These are phyloP conservation scores for Cuniculus paca DNA, from an alignment of 2,797 vertebrate species.

Conservation along the genomic window DNA sequence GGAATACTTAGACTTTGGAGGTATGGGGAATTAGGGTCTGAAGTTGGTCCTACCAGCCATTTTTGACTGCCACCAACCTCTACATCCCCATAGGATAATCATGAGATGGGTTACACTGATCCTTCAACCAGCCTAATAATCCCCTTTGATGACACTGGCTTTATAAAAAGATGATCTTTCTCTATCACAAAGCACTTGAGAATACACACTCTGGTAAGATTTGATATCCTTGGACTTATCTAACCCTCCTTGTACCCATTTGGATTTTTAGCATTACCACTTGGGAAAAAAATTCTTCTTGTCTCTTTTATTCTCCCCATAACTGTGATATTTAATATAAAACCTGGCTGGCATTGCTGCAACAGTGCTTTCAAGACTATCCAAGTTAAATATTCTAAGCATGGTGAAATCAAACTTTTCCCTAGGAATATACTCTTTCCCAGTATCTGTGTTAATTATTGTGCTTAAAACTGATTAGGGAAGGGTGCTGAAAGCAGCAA, in stretches of 20 bases:
- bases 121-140: neutral
- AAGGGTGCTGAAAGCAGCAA: constrained; percentile 66
- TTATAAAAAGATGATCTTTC: constrained; percentile 28
- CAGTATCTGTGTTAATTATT: constrained; percentile 74
- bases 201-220: constrained; percentile 33
- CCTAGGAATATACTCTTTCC: constrained; percentile 46
- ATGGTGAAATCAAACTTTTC: constrained; percentile 68
- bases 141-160: neutral
- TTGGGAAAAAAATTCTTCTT: constrained; percentile 54
- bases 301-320: constrained; percentile 50
- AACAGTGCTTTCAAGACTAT: constrained; percentile 61
- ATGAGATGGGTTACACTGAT: neutral
- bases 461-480: constrained; percentile 61
- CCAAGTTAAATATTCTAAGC: constrained; percentile 59
- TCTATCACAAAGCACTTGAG: neutral
- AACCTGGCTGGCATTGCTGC: constrained; percentile 62
- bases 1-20: neutral
- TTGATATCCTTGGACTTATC: constrained; percentile 13
- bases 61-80: neutral
- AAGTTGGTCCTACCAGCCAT: neutral
- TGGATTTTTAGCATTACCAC: constrained; percentile 34
- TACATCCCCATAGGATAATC: neutral
- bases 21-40: neutral
- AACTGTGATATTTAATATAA: constrained; percentile 64
- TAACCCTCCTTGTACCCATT: constrained; percentile 10